A percentile compares a stretch with the other conserved stretches of the same genome.
Conservation (phyloP, 2,797 vertebrate species). For the Eupleurogrammus muticus region DNA sequence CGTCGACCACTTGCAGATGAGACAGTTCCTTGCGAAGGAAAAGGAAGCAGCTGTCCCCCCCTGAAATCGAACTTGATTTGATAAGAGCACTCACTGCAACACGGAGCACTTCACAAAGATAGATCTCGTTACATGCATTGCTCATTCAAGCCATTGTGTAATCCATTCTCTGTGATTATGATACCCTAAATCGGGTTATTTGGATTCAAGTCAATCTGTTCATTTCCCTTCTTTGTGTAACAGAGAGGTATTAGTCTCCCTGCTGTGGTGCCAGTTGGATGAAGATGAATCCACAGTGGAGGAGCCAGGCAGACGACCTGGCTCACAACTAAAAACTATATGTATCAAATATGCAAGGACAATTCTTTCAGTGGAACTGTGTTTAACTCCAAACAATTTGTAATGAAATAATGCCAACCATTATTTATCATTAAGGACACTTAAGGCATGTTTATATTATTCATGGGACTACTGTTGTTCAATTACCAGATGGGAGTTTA, state of each 20-base stretch:
- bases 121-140: slow-evolving; percentile 77
- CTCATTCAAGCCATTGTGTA: slow-evolving; percentile 75
- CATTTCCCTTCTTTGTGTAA: slow-evolving; percentile 64
- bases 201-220: slow-evolving; percentile 76
- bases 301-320: slow-evolving; percentile 11
- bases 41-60: slow-evolving; percentile 80
- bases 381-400: not conserved
- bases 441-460: not conserved
- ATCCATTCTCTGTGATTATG: slow-evolving; percentile 77
- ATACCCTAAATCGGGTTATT: slow-evolving; percentile 82
- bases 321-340: not conserved
- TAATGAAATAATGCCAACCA: not conserved
- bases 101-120: slow-evolving; percentile 69
- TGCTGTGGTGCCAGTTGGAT: slow-evolving; percentile 48
- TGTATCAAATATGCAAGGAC: not conserved
- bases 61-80: slow-evolving; percentile 78
- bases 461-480: too few species aligned
- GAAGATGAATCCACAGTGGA: slow-evolving; percentile 37
- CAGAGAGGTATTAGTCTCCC: slow-evolving; percentile 28
- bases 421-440: not conserved
- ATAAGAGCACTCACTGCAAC: slow-evolving; percentile 75
- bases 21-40: slow-evolving; percentile 28
- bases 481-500: not conserved
- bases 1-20: slow-evolving; percentile 48
- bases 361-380: not conserved